Evolutionary conservation across 1,140 invertebrate genomes (phyloP).

Genomic region (Formica selysi): DNA sequence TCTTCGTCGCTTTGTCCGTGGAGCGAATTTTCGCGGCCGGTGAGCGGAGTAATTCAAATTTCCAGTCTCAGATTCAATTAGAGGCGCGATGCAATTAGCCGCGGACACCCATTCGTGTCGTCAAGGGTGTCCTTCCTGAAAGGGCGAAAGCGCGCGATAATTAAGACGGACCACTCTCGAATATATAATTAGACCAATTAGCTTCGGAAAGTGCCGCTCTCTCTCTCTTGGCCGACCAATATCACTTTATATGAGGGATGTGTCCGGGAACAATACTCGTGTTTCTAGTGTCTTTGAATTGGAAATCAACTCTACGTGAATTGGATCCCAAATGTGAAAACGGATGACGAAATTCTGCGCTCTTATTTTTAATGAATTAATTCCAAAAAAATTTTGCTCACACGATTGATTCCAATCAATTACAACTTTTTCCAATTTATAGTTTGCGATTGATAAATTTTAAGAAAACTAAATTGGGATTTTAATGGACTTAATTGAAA

Average conservation of each 20-base stretch:
- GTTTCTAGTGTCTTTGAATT: too few species aligned
- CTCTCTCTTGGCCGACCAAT: not conserved
- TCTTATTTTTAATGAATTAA: not conserved
- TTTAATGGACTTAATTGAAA: not conserved
- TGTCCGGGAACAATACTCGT: not conserved
- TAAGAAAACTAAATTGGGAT: not conserved
- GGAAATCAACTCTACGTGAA: not conserved
- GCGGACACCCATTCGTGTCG: constrained; percentile 41
- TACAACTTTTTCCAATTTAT: not conserved
- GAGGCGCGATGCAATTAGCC: constrained; percentile 66
- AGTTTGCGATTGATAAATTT: not conserved
- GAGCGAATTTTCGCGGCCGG: not conserved
- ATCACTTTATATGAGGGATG: not conserved
- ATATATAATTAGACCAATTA: constrained; percentile 64
- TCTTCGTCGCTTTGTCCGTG: not conserved
- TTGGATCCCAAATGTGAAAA: not conserved
- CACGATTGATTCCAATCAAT: not conserved
- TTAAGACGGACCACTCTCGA: constrained; percentile 63
- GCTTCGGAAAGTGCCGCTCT: not conserved
- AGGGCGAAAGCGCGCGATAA: constrained; percentile 64
- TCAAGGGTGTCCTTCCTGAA: constrained; percentile 50
- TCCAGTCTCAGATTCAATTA: constrained; percentile 61
- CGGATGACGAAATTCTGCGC: not conserved
- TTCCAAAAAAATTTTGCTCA: not conserved
- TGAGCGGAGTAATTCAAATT: constrained; percentile 2